A percentile compares a stretch with the other conserved stretches of the same genome.
phyloP scores from a whole-genome alignment of 2,797 vertebrate genomes.

The Darevskia nairensis region DNA sequence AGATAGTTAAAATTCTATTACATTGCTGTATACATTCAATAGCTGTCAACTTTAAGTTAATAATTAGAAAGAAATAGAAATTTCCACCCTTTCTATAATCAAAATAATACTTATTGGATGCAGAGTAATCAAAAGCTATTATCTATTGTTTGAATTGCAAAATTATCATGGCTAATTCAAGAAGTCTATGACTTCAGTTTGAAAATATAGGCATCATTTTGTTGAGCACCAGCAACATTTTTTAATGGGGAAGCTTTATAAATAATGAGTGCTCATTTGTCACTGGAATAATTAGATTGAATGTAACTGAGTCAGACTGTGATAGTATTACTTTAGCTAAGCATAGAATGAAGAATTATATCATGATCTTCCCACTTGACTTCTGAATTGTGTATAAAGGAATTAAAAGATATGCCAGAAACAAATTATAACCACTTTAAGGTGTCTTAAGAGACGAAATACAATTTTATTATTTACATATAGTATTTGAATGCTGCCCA shows the following conservation, averaged over 20 bases:
- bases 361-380: neutral
- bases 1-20: constrained; percentile 62
- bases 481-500: too few species aligned
- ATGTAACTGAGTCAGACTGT: constrained; percentile 34
- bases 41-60: constrained; percentile 55
- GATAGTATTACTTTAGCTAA: constrained; percentile 43
- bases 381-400: neutral
- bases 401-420: neutral
- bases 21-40: constrained; percentile 34
- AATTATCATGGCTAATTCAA: constrained; percentile 59
- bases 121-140: constrained; percentile 47
- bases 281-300: constrained; percentile 50
- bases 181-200: constrained; percentile 29
- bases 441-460: neutral
- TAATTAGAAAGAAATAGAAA: constrained; percentile 54
- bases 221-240: constrained; percentile 48
- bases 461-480: too few species aligned
- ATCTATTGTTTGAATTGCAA: constrained; percentile 42
- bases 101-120: constrained; percentile 23
- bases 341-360: constrained; percentile 13
- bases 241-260: constrained; percentile 39
- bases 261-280: constrained; percentile 48
- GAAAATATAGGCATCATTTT: constrained; percentile 50
- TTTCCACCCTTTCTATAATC: constrained; percentile 40
- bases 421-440: neutral